Percentiles rank a stretch among this genome's conserved stretches.
These are phyloP conservation scores for Epinotia bilunana DNA, from an alignment of 2,888 invertebrate genomes.

Conservation along the genomic window DNA sequence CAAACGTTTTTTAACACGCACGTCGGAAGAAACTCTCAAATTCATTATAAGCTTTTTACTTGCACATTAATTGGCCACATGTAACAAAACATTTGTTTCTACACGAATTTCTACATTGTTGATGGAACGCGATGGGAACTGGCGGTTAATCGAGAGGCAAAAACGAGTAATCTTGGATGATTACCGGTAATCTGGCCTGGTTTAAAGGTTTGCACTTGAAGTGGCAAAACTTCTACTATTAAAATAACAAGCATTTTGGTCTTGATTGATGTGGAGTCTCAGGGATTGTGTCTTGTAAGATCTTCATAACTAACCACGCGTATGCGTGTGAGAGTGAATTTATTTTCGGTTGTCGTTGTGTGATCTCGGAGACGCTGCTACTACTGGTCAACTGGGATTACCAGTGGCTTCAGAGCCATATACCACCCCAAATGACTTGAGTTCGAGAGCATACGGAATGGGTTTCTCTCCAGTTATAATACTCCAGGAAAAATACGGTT, in stretches of 20 bases:
- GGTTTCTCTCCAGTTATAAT: no score
- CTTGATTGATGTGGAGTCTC: not conserved
- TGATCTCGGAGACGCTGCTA: no score
- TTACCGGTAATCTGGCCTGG: slow-evolving; percentile 26
- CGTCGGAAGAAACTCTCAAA: slow-evolving; percentile 25
- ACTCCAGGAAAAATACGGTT: no score
- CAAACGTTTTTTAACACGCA: slow-evolving; percentile 14
- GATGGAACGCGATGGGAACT: slow-evolving; percentile 33
- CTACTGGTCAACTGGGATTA: not conserved
- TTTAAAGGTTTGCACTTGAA: slow-evolving; percentile 1
- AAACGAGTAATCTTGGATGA: slow-evolving; percentile 22
- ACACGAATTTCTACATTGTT: slow-evolving; percentile 39
- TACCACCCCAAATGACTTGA: no score
- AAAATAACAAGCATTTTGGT: not conserved
- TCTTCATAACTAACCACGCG: no score
- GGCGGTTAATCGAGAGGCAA: slow-evolving; percentile 24
- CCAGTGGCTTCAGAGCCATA: no score
- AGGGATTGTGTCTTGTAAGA: no score
- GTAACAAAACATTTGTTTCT: slow-evolving; percentile 19
- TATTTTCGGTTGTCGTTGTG: not conserved
- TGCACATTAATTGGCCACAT: slow-evolving; percentile 35
- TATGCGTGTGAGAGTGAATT: not conserved
- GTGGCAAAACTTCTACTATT: not conserved
- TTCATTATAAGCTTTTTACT: slow-evolving; percentile 27
- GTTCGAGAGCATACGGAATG: no score